Percentiles rank a stretch among this genome's conserved stretches.
These are phyloP conservation scores for Cettia cetti DNA, from an alignment of 2,113 vertebrate species.

Conservation along the genomic window DNA sequence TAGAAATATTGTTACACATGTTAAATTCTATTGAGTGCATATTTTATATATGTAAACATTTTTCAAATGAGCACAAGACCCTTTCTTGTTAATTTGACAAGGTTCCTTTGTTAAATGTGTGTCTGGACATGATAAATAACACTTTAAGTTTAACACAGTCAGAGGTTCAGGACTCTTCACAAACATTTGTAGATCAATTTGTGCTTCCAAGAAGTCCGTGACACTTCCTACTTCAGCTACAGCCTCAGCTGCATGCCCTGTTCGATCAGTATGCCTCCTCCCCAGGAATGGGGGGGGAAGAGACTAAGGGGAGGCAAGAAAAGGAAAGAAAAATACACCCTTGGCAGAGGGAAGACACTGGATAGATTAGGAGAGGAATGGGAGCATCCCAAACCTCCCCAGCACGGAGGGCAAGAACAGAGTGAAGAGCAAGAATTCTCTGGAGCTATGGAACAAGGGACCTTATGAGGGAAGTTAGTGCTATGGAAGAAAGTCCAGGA, in stretches of 20 bases:
- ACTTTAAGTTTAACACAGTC: not conserved
- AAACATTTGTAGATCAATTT: not conserved
- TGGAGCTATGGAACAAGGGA: rapidly evolving
- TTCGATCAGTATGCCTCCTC: not conserved
- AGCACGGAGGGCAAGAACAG: not conserved
- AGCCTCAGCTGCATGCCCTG: not conserved
- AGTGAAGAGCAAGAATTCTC: not conserved
- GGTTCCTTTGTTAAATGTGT: not conserved
- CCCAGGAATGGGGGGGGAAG: not conserved
- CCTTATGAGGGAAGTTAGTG: rapidly evolving
- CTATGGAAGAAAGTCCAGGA: not conserved
- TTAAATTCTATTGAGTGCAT: not conserved
- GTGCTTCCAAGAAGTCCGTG: not conserved
- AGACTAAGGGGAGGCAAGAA: not conserved
- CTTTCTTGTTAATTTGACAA: not conserved
- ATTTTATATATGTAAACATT: not conserved
- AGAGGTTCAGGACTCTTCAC: not conserved
- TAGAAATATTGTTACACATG: not conserved
- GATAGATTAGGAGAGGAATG: not conserved
- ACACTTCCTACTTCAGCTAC: not conserved
- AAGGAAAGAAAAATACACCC: not conserved
- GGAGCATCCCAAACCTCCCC: not conserved
- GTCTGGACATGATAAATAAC: not conserved
- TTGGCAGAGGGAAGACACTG: not conserved
- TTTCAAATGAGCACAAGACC: not conserved